Percentiles rank a stretch among this genome's conserved stretches.
Evolutionary conservation across 2,797 vertebrate genomes (phyloP).

Genomic region (Distichodus sexfasciatus): DNA sequence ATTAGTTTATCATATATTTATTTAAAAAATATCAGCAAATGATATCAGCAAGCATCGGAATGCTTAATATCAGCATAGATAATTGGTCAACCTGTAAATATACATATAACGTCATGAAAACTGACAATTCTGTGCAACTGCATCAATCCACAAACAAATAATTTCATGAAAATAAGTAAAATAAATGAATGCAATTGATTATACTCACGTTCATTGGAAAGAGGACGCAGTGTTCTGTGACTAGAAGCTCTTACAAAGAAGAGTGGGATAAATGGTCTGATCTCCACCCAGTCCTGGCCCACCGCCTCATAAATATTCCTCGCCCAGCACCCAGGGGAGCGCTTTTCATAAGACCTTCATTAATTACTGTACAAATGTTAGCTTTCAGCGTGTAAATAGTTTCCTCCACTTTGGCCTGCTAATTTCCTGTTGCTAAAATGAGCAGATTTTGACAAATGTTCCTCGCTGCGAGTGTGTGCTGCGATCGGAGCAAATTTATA

Average conservation of each 20-base stretch:
- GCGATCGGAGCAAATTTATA: slow-evolving; percentile 36
- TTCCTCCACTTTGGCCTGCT: background rate
- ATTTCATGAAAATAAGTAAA: slow-evolving; percentile 7
- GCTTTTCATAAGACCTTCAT: slow-evolving; percentile 34
- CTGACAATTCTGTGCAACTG: no score
- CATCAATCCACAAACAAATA: no score
- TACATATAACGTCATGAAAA: no score
- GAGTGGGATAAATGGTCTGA: slow-evolving; percentile 11
- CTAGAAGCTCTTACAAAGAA: slow-evolving; percentile 21
- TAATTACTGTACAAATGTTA: slow-evolving; percentile 49
- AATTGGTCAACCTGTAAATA: no score
- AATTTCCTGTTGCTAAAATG: slow-evolving; percentile 30
- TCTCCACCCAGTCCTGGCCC: slow-evolving; percentile 12
- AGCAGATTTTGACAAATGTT: slow-evolving; percentile 36
- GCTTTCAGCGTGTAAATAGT: slow-evolving; percentile 35
- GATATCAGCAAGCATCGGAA: no score
- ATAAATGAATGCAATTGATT: slow-evolving; percentile 24
- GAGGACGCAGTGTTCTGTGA: slow-evolving; percentile 22
- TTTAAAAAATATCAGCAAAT: no score
- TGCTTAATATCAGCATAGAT: no score
- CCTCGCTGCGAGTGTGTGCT: background rate
- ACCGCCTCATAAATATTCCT: slow-evolving; percentile 36
- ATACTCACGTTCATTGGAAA: slow-evolving; percentile 5
- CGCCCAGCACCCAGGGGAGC: slow-evolving; percentile 26
- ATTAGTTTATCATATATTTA: no score